A percentile compares a stretch with the other conserved stretches of the same genome.
phyloP scores from a whole-genome alignment of 2,797 vertebrate species.

The Dendrocincla fuliginosa region DNA sequence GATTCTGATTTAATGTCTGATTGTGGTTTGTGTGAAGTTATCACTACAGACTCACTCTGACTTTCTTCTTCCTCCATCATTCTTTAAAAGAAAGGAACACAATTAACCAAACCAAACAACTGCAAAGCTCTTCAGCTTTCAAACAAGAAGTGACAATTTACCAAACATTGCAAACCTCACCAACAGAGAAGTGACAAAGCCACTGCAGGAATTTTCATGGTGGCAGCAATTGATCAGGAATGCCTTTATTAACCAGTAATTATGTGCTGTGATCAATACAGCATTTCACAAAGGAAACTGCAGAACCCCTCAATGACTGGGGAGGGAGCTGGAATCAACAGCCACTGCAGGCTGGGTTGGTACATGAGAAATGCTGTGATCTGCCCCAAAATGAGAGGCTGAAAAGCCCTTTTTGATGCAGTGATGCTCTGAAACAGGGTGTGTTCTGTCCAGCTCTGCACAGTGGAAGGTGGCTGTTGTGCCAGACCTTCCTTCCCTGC shows the following conservation, averaged over 20 bases:
- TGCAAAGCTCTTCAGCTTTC: background rate
- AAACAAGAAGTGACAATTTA: background rate
- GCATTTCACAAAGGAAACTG: background rate
- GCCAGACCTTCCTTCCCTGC: background rate
- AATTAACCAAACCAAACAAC: background rate
- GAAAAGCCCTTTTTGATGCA: background rate
- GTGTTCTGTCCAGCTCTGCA: background rate
- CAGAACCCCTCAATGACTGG: background rate
- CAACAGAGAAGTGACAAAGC: background rate
- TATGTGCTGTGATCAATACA: background rate
- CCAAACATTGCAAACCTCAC: background rate
- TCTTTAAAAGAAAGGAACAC: background rate
- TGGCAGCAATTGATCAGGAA: background rate
- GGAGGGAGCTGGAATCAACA: background rate
- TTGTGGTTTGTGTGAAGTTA: background rate
- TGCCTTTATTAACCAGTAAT: background rate
- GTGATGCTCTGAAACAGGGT: background rate
- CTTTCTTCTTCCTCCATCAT: background rate
- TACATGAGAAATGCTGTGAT: rapidly evolving
- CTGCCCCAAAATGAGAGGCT: background rate
- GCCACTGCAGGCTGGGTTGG: background rate
- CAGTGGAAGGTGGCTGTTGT: background rate
- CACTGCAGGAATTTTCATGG: background rate
- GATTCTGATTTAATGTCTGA: background rate
- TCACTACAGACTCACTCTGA: background rate